Percentiles rank a stretch among this genome's conserved stretches.
These are phyloP conservation scores for Cataglyphis rosenhaueri DNA, from an alignment of 2,888 invertebrate genomes.

Conservation along the genomic window DNA sequence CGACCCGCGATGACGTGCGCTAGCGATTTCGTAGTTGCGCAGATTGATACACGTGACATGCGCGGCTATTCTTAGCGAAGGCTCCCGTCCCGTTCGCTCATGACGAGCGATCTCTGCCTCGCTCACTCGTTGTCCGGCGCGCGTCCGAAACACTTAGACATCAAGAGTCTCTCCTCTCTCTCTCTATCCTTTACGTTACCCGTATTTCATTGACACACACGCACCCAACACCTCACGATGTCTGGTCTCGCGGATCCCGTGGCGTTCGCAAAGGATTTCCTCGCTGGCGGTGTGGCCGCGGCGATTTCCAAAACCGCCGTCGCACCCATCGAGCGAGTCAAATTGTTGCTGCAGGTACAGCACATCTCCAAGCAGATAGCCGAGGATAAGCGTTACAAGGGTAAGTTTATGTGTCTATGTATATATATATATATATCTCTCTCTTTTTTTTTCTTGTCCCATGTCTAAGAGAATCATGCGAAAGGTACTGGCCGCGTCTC, in stretches of 20 bases:
- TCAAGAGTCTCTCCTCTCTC: conserved; percentile 80
- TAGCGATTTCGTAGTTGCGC: conserved; percentile 78
- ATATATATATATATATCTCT: not conserved
- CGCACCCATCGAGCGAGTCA: conserved; percentile 98
- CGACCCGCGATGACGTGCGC: conserved; percentile 42
- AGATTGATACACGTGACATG: conserved; percentile 81
- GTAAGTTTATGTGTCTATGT: conserved; percentile 85
- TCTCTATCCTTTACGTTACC: conserved; percentile 78
- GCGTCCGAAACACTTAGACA: conserved; percentile 85
- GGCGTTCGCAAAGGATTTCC: conserved; percentile 95
- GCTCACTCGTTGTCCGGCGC: conserved; percentile 87
- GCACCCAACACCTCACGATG: conserved; percentile 72
- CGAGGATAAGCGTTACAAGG: conserved; percentile 95
- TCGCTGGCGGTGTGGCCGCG: conserved; percentile 96
- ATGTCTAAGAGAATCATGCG: not conserved
- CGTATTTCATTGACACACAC: conserved; percentile 70
- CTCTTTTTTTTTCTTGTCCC: not conserved
- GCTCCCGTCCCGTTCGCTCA: conserved; percentile 79
- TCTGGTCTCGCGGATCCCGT: conserved; percentile 90
- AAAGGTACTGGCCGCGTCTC: not conserved
- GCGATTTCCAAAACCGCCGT: conserved; percentile 97
- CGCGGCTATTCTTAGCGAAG: conserved; percentile 84
- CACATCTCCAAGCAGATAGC: conserved; percentile 96
- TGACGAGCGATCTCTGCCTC: conserved; percentile 80
- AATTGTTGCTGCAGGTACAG: conserved; percentile 97